Conservation (phyloP, 1,140 invertebrate species). For the Euwallacea fornicatus region DNA sequence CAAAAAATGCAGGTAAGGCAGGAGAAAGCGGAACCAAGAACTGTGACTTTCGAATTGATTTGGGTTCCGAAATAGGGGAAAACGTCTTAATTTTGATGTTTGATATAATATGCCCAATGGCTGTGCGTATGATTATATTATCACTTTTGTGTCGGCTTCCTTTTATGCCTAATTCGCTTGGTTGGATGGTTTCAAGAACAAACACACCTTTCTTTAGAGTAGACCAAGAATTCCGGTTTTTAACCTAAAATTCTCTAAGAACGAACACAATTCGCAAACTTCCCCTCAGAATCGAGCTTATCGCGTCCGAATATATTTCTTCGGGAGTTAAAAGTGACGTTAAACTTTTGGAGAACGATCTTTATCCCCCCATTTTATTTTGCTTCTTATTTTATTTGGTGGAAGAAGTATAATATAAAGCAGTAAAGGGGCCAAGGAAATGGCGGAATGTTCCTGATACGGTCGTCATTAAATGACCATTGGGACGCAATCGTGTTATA, state of each 20-base stretch:
- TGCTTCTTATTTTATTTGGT: conserved; percentile 46
- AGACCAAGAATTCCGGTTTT: too few relatives aligned
- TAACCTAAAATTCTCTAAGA: too few relatives aligned
- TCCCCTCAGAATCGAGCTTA: conserved; percentile 10
- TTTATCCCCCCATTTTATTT: conserved; percentile 42
- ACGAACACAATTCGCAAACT: too few relatives aligned
- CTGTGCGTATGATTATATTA: background rate
- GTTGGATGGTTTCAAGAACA: background rate
- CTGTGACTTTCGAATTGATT: conserved; percentile 10
- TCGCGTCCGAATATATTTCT: conserved; percentile 17
- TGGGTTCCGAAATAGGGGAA: background rate
- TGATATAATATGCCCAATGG: background rate
- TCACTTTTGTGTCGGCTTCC: conserved; percentile 9
- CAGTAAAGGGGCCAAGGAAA: conserved; percentile 38
- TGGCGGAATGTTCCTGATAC: conserved; percentile 37
- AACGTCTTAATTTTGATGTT: conserved; percentile 11
- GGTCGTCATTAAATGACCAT: conserved; percentile 38
- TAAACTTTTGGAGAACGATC: conserved; percentile 41
- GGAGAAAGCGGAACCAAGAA: conserved; percentile 2
- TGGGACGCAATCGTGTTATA: conserved; percentile 35
- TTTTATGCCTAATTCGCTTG: background rate
- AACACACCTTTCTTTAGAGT: too few relatives aligned
- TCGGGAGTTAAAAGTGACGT: conserved; percentile 33
- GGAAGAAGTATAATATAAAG: conserved; percentile 40
- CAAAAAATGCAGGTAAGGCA: background rate